Conservation (phyloP, 2,113 vertebrate genomes). For the Cinclus cinclus region DNA sequence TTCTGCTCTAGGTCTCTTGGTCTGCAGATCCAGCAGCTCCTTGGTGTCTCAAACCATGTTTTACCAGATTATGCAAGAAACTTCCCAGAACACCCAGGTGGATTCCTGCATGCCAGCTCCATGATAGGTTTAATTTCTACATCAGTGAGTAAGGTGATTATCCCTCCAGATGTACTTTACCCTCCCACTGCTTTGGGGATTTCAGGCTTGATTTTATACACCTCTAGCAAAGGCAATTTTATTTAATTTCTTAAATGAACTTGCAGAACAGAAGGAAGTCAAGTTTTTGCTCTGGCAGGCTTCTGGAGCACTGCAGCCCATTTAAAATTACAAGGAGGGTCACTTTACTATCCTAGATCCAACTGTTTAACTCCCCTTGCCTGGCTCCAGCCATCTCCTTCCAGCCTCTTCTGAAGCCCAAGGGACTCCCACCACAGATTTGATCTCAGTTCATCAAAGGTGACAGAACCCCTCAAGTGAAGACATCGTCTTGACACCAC, state of each 20-base stretch:
- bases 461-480: background rate
- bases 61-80: background rate
- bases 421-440: background rate
- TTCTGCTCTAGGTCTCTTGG: background rate
- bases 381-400: background rate
- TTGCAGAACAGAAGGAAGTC: background rate
- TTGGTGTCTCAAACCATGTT: background rate
- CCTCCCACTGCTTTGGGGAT: background rate
- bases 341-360: background rate
- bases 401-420: background rate
- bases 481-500: fast-evolving
- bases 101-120: background rate
- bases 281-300: background rate
- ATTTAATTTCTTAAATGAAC: background rate
- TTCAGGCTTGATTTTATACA: background rate
- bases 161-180: background rate
- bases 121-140: background rate
- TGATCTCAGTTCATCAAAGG: background rate
- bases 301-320: background rate
- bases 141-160: background rate
- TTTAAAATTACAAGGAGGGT: background rate
- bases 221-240: background rate
- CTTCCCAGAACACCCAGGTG: background rate
- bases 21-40: background rate
- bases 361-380: background rate